Conservation (phyloP, 2,888 invertebrate genomes). For the Euzetes globulus region DNA sequence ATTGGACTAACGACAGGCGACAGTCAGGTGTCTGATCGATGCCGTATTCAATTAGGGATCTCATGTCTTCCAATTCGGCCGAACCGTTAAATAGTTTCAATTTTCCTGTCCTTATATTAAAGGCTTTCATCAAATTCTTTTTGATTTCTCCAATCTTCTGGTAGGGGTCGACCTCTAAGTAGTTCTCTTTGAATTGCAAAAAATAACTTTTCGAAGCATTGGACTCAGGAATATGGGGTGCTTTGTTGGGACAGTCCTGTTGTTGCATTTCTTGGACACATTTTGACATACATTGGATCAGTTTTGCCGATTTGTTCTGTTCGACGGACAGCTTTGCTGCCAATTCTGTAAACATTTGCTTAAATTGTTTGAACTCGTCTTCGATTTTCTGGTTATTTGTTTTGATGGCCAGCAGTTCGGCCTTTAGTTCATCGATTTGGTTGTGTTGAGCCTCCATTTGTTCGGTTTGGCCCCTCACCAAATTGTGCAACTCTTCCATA, state of each 20-base stretch:
- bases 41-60: not conserved
- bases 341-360: not conserved
- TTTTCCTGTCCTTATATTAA: constrained; percentile 1
- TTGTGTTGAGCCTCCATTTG: not conserved
- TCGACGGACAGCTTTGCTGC: not conserved
- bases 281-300: not conserved
- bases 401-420: not conserved
- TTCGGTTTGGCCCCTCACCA: not conserved
- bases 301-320: not conserved
- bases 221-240: too few species aligned
- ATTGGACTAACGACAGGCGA: not conserved
- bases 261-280: not conserved
- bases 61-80: not conserved
- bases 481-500: not conserved
- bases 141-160: not conserved
- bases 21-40: not conserved
- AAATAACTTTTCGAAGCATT: not conserved
- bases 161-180: not conserved
- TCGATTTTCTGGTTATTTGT: not conserved
- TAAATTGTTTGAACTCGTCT: not conserved
- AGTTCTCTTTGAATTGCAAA: not conserved
- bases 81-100: not conserved
- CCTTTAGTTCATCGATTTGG: constrained; percentile 13
- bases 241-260: too few species aligned
- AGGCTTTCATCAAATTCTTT: not conserved